A percentile compares a stretch with the other conserved stretches of the same genome.
phyloP scores from a whole-genome alignment of 2,888 invertebrate genomes.

The Listrodromus nycthemerus region DNA sequence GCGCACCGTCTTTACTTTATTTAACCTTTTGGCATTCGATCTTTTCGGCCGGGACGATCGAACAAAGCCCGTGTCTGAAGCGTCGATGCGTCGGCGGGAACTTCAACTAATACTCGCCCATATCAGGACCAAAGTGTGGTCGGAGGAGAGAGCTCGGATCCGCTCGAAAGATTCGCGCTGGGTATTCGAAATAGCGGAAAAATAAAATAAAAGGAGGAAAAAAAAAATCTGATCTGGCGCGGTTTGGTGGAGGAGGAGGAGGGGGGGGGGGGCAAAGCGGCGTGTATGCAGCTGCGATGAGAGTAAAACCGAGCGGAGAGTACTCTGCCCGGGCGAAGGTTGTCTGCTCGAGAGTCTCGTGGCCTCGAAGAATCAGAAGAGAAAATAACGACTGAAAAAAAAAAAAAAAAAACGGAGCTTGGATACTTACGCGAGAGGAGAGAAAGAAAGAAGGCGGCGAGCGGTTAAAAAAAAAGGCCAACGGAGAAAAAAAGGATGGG shows the following conservation, averaged over 20 bases:
- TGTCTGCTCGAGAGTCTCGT: slow-evolving; percentile 81
- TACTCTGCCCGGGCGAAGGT: slow-evolving; percentile 77
- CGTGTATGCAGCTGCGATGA: slow-evolving; percentile 55
- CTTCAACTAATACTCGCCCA: no score
- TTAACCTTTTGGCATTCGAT: slow-evolving; percentile 47
- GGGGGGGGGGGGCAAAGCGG: slow-evolving; percentile 41
- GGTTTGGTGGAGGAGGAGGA: slow-evolving; percentile 36
- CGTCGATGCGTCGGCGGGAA: slow-evolving; percentile 43
- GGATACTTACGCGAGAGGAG: slow-evolving; percentile 60
- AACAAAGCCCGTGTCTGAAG: slow-evolving; percentile 43
- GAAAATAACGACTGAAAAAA: slow-evolving; percentile 46
- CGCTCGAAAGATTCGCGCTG: slow-evolving; percentile 60
- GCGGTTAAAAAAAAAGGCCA: slow-evolving; percentile 62
- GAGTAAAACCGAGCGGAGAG: slow-evolving; percentile 57
- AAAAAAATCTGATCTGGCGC: slow-evolving; percentile 60
- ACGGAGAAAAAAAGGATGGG: slow-evolving; percentile 70
- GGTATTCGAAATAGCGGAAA: slow-evolving; percentile 62
- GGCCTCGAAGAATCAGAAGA: slow-evolving; percentile 78
- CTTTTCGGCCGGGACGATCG: slow-evolving; percentile 8
- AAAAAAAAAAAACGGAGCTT: slow-evolving; percentile 58
- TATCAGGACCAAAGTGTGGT: slow-evolving; percentile 28
- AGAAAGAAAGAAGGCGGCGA: slow-evolving; percentile 69
- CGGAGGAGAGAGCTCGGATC: slow-evolving; percentile 28
- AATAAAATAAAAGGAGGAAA: slow-evolving; percentile 57
- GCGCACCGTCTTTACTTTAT: slow-evolving; percentile 24